These are phyloP conservation scores for Frankliniella intonsa DNA, from an alignment of 2,888 invertebrate species.

Conservation along the genomic window DNA sequence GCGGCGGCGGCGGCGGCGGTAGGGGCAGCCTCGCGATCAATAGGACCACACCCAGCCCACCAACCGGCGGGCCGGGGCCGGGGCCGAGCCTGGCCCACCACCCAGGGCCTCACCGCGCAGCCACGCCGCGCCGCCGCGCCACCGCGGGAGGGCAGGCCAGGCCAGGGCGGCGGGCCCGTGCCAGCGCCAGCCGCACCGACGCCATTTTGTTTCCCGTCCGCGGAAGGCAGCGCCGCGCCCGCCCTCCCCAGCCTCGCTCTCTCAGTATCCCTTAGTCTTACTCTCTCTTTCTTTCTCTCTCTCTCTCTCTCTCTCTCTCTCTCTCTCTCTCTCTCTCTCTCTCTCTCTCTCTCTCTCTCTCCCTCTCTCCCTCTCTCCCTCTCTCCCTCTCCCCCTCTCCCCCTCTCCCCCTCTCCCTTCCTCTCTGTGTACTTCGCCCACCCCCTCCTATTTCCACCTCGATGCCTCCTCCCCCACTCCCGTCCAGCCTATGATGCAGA, in stretches of 20 bases:
- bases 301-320: background rate
- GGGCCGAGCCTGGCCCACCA: background rate
- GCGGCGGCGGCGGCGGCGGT: background rate
- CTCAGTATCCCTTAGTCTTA: background rate
- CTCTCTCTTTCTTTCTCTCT: background rate
- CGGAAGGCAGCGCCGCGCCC: background rate
- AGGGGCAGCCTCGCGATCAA: background rate
- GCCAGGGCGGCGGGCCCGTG: too few species aligned
- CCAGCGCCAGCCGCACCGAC: background rate
- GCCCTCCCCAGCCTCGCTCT: too few species aligned
- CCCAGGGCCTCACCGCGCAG: background rate
- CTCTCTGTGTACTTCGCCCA: background rate
- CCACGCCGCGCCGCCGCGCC: constrained; percentile 1
- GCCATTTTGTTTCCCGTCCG: constrained; percentile 14
- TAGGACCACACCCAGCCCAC: constrained; percentile 21
- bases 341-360: background rate
- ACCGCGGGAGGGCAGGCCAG: background rate
- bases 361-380: background rate
- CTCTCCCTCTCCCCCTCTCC: background rate
- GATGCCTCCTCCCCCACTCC: too few species aligned
- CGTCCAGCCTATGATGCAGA: too few species aligned
- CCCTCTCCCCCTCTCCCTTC: background rate
- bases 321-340: background rate
- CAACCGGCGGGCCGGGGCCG: background rate
- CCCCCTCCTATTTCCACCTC: too few species aligned